Evolutionary conservation across 2,113 vertebrate species (phyloP).

Genomic region (Saccopteryx leptura): DNA sequence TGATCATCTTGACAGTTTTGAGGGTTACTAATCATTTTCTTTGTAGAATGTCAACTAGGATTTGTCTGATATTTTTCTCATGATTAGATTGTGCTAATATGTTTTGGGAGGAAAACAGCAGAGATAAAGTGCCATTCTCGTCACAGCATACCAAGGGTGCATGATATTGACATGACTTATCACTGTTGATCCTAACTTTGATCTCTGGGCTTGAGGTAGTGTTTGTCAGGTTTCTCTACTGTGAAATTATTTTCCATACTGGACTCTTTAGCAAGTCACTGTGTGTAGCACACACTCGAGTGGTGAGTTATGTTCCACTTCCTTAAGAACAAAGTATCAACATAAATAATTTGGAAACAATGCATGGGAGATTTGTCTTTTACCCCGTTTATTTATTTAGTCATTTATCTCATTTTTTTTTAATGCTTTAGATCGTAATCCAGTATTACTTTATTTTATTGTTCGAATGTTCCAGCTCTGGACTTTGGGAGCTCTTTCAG

Average conservation of each 20-base stretch:
- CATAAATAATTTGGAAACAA: background rate
- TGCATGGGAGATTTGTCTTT: background rate
- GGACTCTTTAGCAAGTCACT: background rate
- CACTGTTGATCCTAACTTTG: background rate
- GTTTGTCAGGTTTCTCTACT: background rate
- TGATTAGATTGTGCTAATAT: background rate
- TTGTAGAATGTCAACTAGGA: background rate
- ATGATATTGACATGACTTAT: background rate
- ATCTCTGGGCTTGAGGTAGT: background rate
- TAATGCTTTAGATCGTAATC: background rate
- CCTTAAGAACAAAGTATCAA: background rate
- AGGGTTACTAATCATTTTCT: background rate
- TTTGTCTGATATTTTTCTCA: background rate
- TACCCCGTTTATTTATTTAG: background rate
- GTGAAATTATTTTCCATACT: background rate
- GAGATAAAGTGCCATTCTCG: background rate
- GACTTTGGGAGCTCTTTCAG: background rate
- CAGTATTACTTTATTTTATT: background rate
- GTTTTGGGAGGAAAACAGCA: slow-evolving; percentile 7
- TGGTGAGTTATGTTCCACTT: background rate
- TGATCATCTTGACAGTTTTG: background rate
- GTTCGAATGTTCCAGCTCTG: background rate
- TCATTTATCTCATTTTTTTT: background rate
- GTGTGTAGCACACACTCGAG: background rate
- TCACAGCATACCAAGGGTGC: background rate